Percentiles rank a stretch among this genome's conserved stretches.
Evolutionary conservation across 2,113 vertebrate species (phyloP).

Genomic region (Chascanopsetta lugubris): DNA sequence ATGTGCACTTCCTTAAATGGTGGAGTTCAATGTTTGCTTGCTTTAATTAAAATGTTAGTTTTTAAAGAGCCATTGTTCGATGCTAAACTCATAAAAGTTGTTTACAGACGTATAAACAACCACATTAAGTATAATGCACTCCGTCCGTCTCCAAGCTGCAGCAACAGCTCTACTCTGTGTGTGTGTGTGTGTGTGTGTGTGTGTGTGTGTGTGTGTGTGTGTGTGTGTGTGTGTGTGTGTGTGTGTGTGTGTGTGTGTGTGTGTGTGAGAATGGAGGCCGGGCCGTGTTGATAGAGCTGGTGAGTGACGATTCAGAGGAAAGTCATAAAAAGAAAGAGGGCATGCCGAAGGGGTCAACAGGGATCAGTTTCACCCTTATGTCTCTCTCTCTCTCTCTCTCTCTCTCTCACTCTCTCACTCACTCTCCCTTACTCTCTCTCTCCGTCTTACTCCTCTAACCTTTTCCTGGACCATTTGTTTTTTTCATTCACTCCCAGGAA

Average conservation of each 20-base stretch:
- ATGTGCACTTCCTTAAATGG: constrained; percentile 26
- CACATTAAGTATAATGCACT: constrained; percentile 15
- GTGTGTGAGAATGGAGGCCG: constrained; percentile 53
- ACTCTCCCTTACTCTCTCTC: constrained; percentile 29
- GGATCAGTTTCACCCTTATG: constrained; percentile 75
- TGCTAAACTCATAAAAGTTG: not conserved
- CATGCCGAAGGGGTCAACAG: constrained; percentile 77
- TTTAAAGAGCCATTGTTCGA: not conserved
- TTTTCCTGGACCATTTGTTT: constrained; percentile 56
- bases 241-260: constrained; percentile 31
- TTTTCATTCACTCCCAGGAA: constrained; percentile 33
- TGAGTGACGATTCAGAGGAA: constrained; percentile 78
- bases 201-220: not conserved
- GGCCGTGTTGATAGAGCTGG: constrained; percentile 70
- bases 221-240: constrained; percentile 14
- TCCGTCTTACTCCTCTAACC: constrained; percentile 37
- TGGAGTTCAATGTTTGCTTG: not conserved
- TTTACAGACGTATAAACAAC: constrained; percentile 24
- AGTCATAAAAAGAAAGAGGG: constrained; percentile 81
- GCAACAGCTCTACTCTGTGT: not conserved
- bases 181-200: constrained; percentile 12
- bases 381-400: constrained; percentile 53
- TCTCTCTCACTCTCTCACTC: constrained; percentile 19
- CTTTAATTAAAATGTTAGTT: constrained; percentile 3
- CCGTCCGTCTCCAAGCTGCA: constrained; percentile 1